Percentiles rank a stretch among this genome's conserved stretches.
Evolutionary conservation across 2,888 invertebrate species (phyloP).

Genomic region (Thecophora atra): DNA sequence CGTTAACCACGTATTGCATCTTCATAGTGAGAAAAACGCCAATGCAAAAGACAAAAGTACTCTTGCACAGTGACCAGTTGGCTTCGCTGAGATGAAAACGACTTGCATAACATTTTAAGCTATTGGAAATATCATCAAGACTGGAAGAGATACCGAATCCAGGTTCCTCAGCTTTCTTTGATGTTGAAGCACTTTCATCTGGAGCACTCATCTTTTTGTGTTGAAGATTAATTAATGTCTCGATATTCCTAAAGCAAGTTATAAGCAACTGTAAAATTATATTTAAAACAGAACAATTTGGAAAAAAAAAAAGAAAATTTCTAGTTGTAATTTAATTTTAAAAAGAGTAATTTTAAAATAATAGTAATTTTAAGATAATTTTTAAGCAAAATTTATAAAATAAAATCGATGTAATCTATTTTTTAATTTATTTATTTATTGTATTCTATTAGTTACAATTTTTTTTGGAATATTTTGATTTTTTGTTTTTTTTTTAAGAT

Average conservation of each 20-base stretch:
- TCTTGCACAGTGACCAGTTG: constrained; percentile 49
- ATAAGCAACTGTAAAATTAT: background rate
- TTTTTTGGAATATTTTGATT: too few relatives aligned
- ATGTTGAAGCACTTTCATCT: background rate
- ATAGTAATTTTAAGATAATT: too few relatives aligned
- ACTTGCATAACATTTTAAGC: constrained; percentile 30
- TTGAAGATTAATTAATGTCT: background rate
- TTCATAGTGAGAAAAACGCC: constrained; percentile 53
- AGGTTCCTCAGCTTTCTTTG: background rate
- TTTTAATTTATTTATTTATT: too few relatives aligned
- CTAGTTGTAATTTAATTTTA: background rate
- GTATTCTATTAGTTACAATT: too few relatives aligned
- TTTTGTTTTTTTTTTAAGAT: too few relatives aligned
- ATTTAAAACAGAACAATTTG: too few relatives aligned
- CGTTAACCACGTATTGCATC: constrained; percentile 51
- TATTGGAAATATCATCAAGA: constrained; percentile 18
- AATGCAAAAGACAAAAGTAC: constrained; percentile 50
- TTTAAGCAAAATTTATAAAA: too few relatives aligned
- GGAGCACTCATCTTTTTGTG: constrained; percentile 21
- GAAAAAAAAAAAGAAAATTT: background rate
- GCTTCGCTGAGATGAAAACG: constrained; percentile 42
- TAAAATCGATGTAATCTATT: too few relatives aligned
- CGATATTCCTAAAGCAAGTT: background rate
- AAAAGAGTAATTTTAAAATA: too few relatives aligned
- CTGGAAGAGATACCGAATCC: background rate